Conservation (phyloP, 2,797 vertebrate genomes). For the Chloroceryle inda region DNA sequence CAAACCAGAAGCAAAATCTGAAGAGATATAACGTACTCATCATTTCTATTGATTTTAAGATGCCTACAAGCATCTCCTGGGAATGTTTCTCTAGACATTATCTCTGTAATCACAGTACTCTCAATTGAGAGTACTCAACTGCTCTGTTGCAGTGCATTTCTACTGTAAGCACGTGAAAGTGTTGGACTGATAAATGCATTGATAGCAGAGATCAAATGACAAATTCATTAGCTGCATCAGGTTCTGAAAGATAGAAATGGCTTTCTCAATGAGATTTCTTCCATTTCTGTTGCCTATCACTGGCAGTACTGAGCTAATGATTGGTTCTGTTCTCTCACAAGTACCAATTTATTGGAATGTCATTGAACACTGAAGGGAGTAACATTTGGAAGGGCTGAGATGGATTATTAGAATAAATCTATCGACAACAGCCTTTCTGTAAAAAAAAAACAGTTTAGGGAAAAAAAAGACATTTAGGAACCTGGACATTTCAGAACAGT, state of each 20-base stretch:
- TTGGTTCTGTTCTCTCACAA: background rate
- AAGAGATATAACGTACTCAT: conserved; percentile 10
- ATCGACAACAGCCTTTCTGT: background rate
- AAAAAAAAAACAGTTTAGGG: background rate
- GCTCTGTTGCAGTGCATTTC: background rate
- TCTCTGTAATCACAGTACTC: conserved; percentile 8
- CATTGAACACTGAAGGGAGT: background rate
- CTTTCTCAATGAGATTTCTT: background rate
- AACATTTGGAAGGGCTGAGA: background rate
- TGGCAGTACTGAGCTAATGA: background rate
- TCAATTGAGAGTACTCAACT: background rate
- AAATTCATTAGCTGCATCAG: background rate
- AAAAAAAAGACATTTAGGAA: background rate
- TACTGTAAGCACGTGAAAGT: background rate
- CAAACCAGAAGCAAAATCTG: conserved; percentile 4
- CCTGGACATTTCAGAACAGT: background rate
- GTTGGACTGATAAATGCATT: background rate
- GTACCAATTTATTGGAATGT: background rate
- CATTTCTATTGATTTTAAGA: conserved; percentile 32
- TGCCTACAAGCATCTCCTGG: conserved; percentile 3
- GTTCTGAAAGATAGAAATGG: background rate
- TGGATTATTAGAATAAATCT: background rate
- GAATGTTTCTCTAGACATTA: conserved; percentile 35
- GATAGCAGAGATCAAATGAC: background rate
- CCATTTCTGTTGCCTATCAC: background rate